A percentile compares a stretch with the other conserved stretches of the same genome.
Conservation (phyloP, 2,888 invertebrate species). For the Leptopilina myrica region DNA sequence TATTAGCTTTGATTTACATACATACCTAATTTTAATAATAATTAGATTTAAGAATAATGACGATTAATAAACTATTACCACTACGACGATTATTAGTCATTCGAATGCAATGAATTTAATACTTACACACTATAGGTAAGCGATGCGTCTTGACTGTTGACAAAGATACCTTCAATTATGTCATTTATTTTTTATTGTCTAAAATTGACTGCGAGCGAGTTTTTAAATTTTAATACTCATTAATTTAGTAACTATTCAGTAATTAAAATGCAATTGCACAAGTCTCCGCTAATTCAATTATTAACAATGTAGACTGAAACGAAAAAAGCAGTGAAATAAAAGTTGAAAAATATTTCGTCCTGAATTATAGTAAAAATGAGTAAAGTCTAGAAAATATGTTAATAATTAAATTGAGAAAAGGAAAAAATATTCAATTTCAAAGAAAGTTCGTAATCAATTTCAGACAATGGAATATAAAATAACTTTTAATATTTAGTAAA, state of each 20-base stretch:
- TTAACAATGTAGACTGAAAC: no score
- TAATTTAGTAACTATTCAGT: background rate
- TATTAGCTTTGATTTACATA: slow-evolving; percentile 52
- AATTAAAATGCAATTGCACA: no score
- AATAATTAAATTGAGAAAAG: no score
- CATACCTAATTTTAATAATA: slow-evolving; percentile 55
- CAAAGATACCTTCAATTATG: slow-evolving; percentile 1
- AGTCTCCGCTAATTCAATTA: no score
- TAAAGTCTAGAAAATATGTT: no score
- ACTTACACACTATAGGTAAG: slow-evolving; percentile 36
- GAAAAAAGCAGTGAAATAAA: no score
- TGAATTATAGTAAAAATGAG: no score
- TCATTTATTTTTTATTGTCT: background rate
- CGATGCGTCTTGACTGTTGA: slow-evolving; percentile 27
- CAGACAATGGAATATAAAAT: background rate
- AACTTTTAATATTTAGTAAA: slow-evolving; percentile 8
- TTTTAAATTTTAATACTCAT: background rate
- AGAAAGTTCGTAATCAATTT: background rate
- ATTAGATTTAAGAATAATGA: slow-evolving; percentile 45
- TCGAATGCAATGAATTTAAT: slow-evolving; percentile 52
- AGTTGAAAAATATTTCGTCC: no score
- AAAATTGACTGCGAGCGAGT: background rate
- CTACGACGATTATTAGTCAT: slow-evolving; percentile 47
- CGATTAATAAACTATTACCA: slow-evolving; percentile 49
- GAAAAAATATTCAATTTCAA: background rate